Evolutionary conservation across 1,140 invertebrate species (phyloP), one percentile per base, ranked within the genome.

Genomic region (Sminthurides bifidus): DNA sequence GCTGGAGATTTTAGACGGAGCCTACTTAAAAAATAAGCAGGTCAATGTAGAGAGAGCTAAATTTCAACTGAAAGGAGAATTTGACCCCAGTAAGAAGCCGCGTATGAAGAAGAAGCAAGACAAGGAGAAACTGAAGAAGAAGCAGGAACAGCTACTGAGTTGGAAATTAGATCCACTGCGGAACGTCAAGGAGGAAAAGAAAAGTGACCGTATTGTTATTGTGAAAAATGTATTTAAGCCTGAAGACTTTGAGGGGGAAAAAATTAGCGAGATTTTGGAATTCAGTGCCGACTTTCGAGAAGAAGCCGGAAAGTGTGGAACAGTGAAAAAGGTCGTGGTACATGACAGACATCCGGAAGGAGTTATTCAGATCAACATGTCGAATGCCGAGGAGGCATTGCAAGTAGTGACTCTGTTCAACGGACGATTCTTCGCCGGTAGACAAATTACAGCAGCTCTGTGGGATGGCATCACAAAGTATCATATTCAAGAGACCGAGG

Each of bases 331-430:
- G 76, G 84, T 98, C 33, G 76, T 84, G 2, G 80, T 98, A 30
- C 93, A 87, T 74, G 94, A 98, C 76, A 78, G 85, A 54, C 86
- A 96, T 77, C 85, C 87, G 1, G 92, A 98, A 67, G 95, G 95
- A 26, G 82, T 98, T 2, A 89, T 88, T 2, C 84, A 94, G 63
- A 81, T 98, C 0, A 85, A 79, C 26, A 98, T 97, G 79, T 80
- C 85, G 54, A 82, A 85, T 29, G 79, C 88, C 1, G 91, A 93
- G 69, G 83, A 87, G 66, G 92, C 94, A 1, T 92, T 98, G 73
- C 75, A 81, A 33, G 93, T 92, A 52, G 81, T 98, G 14, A 75
- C 81, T 61, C 76, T 91, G 40, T 77, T 98, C 64, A 87, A 98
- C 73, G 85, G 87, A 0, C 77, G 92, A n/a, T 92, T 85, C 78